Conservation (phyloP, 1,140 invertebrate species). For the Mamestra configurata region DNA sequence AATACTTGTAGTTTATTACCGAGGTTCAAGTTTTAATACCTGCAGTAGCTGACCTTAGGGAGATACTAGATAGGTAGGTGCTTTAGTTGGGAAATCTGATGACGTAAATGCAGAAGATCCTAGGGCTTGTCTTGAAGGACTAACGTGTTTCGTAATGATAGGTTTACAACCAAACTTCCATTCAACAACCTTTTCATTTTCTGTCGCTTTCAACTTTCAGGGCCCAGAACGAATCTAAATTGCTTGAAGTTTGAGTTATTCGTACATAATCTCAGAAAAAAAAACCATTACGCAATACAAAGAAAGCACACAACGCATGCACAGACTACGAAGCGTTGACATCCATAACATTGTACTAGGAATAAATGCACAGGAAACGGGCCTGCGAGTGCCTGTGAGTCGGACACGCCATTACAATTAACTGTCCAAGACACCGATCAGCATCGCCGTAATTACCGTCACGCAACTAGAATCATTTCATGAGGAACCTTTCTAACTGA, state of each 20-base stretch:
- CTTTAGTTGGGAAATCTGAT: neutral
- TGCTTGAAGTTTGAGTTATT: neutral
- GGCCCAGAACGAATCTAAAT: no score
- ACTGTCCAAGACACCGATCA: conserved; percentile 74
- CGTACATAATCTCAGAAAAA: neutral
- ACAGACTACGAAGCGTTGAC: conserved; percentile 20
- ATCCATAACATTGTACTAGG: conserved; percentile 60
- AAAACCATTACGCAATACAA: neutral
- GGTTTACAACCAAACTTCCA: no score
- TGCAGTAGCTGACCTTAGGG: neutral
- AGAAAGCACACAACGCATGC: neutral
- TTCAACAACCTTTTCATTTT: no score
- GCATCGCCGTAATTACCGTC: conserved; percentile 77
- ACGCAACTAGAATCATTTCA: conserved; percentile 65
- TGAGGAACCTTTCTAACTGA: conserved; percentile 56
- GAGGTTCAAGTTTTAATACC: neutral
- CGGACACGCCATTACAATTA: conserved; percentile 76
- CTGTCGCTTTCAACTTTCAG: no score
- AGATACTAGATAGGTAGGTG: neutral
- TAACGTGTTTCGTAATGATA: no score
- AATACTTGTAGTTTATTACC: neutral
- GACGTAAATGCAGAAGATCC: neutral
- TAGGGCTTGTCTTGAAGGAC: no score
- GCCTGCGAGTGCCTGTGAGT: conserved; percentile 48
- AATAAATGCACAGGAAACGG: conserved; percentile 73